A percentile compares a stretch with the other conserved stretches of the same genome.
These are phyloP conservation scores for Limnephilus marmoratus DNA, from an alignment of 2,888 invertebrate genomes.

Conservation along the genomic window DNA sequence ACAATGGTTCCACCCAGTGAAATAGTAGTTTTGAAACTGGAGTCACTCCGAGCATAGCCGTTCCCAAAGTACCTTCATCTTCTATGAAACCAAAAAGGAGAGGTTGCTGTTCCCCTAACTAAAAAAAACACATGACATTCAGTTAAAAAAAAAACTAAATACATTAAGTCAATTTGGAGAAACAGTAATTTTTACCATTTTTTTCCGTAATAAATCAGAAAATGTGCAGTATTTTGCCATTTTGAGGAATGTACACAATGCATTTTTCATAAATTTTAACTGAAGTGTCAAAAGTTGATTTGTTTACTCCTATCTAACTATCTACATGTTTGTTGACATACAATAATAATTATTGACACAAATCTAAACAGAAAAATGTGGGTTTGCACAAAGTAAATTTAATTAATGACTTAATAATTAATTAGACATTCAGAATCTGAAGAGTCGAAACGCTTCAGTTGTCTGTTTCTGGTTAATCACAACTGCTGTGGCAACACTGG, in stretches of 20 bases:
- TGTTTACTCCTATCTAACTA: not conserved
- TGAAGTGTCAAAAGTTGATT: not conserved
- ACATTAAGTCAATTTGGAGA: not conserved
- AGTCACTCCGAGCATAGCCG: constrained; percentile 87
- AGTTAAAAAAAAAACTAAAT: constrained; percentile 15
- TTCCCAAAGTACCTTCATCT: constrained; percentile 86
- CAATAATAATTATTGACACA: not conserved
- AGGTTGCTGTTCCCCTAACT: constrained; percentile 80
- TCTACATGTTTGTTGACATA: not conserved
- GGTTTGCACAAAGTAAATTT: not conserved
- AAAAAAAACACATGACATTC: constrained; percentile 66
- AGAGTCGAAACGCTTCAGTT: not conserved
- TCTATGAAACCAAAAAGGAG: constrained; percentile 81
- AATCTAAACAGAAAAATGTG: not conserved
- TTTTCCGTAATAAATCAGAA: not conserved
- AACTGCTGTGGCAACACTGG: not conserved
- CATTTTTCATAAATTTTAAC: not conserved
- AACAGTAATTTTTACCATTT: not conserved
- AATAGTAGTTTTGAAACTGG: constrained; percentile 87
- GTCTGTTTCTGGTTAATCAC: not conserved
- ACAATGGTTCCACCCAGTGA: constrained; percentile 91
- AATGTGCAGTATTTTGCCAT: not conserved
- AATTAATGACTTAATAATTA: not conserved
- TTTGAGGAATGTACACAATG: not conserved
- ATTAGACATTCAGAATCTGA: too few species aligned